Base-by-base conservation (phyloP, 2,888 invertebrate genomes). In the Ormyrus thymus region DNA sequence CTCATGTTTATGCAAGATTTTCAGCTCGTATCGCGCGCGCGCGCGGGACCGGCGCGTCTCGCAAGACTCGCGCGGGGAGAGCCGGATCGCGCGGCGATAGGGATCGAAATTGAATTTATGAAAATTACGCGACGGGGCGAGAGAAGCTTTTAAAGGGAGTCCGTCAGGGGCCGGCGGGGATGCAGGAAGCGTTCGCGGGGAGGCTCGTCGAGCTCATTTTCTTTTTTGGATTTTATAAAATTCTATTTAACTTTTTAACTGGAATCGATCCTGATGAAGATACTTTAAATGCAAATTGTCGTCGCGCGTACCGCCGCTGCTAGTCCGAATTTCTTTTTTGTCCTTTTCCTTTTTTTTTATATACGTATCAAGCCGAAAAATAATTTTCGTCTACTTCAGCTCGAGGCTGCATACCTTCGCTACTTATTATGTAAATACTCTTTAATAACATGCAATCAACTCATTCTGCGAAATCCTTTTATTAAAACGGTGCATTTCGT, bases 1-100 rank as follows among this genome's bases (percentile, higher is more conserved):
- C 65, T 65, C 58, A 72, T 55, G 53, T 72, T 72, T 72, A 72
- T 72, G 55, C 73, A 65, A 56, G 48, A n/a, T 65, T 56, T 58
- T 46, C 11, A 11, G 11, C 10, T 11, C 11, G 8, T 51, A 4
- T 68, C 68, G 50, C 50, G 8, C 50, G 29, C 15, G 9, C 50
- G 13, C 45, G 59, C n/a, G 43, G 61, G n/a, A n/a, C n/a, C 29
- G 2, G 29, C 4, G 29, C 29, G 29, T 61, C 51, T 51, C 59
- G 71, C 61, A 4, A 59, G 51, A 46, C 51, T 61, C 46, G 59
- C 70, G 13, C 50, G 29, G 43, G 8, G 50, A 5, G 7, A 70
- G 29, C 29, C 2, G 29, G 29, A 29, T 4, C 29, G 4, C n/a
- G n/a, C 0, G 29, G 29, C 29, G 70, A 70, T 70, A 50, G 8